phyloP scores from a whole-genome alignment of 2,888 invertebrate genomes.

The Peribatodes rhomboidaria region DNA sequence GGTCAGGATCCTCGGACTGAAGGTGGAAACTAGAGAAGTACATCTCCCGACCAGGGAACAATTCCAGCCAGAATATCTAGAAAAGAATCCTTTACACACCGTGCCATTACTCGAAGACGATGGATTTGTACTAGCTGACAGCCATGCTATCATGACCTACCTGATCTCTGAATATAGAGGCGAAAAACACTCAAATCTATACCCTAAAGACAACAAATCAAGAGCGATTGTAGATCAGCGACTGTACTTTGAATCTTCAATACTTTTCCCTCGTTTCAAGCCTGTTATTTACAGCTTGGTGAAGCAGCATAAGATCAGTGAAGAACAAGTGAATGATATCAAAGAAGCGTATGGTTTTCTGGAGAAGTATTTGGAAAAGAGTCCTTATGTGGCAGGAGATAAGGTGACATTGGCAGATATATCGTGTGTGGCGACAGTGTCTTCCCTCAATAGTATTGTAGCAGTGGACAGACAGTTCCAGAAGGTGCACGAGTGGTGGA shows the following conservation, averaged over 20 bases:
- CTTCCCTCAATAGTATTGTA: constrained; percentile 55
- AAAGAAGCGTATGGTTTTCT: constrained; percentile 58
- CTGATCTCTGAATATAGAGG: constrained; percentile 57
- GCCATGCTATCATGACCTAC: constrained; percentile 64
- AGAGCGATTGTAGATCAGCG: constrained; percentile 59
- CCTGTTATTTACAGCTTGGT: constrained; percentile 53
- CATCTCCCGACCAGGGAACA: constrained; percentile 56
- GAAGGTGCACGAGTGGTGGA: constrained; percentile 57
- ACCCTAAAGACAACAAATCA: constrained; percentile 54
- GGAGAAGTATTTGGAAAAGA: constrained; percentile 57
- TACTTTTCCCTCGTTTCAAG: constrained; percentile 59
- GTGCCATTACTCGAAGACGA: constrained; percentile 64
- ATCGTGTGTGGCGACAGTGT: constrained; percentile 61
- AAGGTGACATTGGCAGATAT: constrained; percentile 62
- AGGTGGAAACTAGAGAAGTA: constrained; percentile 55
- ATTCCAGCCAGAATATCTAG: constrained; percentile 55
- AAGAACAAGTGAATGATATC: constrained; percentile 52
- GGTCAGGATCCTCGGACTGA: constrained; percentile 53
- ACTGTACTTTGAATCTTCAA: constrained; percentile 60
- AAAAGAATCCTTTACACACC: constrained; percentile 64
- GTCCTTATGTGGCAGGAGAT: constrained; percentile 54
- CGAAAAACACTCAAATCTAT: constrained; percentile 49
- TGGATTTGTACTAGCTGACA: constrained; percentile 57
- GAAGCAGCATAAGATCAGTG: constrained; percentile 40
- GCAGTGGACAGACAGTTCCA: constrained; percentile 51